Evolutionary conservation across 2,888 invertebrate genomes (phyloP), one percentile per base, ranked within the genome.

Genomic region (Drosophila tripunctata): DNA sequence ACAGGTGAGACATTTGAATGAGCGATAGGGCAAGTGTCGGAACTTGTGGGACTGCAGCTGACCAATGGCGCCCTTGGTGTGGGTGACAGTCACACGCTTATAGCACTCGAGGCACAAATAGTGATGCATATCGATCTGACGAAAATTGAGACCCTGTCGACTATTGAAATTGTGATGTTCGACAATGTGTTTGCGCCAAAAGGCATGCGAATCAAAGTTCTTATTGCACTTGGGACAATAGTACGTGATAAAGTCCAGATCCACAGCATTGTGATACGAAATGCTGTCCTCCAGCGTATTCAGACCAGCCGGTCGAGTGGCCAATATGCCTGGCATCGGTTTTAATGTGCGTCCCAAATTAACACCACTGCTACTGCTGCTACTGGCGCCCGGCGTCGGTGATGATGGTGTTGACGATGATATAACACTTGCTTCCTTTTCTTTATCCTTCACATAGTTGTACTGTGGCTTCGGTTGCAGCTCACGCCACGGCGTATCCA

Each of bases 141-240:
- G 85, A 61, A 89, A 89, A 55, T 89, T 90, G 3, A 89, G 60
- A 0, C 89, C 89, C 24, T 87, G 81, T 3, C 89, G 78, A 33
- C 88, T 83, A 12, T 89, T 89, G 2, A 83, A 75, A 38, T 90
- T 89, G 41, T 89, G 89, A n/a, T 74, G 75, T 12, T 90, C 89
- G 5, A 89, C 89, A 41, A 90, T 89, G 64, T 89, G 89, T 35
- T 89, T 90, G 38, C 89, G 89, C 89, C 89, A 89, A 43, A 86
- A 88, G 5, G 89, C 90, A 31, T 89, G 89, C 6, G 90, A 86
- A 47, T 88, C 79, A 27, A 89, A 89, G 57, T 83, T 83, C 48
- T 84, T 74, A 24, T 89, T 90, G 58, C 89, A 89, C 51, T 88
- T 87, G 4, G 89, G 89, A 40, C 89, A 89, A 36, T 65, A 86